Base-by-base conservation (phyloP, 2,888 invertebrate genomes). In the Lottia gigantea region DNA sequence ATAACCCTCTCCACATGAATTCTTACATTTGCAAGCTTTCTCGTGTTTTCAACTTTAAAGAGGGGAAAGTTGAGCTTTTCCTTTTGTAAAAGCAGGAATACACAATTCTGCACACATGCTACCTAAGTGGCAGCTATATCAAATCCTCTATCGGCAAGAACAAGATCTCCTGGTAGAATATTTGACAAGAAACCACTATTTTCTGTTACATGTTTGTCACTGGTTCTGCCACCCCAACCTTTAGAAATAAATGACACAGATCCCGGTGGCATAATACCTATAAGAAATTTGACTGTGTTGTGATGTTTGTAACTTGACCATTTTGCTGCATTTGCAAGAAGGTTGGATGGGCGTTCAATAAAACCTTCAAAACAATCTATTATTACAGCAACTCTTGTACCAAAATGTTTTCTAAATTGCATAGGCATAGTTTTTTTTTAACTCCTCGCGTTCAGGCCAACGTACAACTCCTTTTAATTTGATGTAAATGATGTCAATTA, bases 171-270 rank as follows among this genome's bases (percentile, higher is more conserved):
- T 31, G 74, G 76, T 0, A 73, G 40, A 16, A 78, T 61, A 15
- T 79, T 76, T 8, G 68, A 31, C 14, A 77, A 46, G 61, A 77
- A 61, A 15, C 74, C 75, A 70, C 71, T 75, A 46, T 75, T 55
- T 70, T 82, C 80, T 40, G 79, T 80, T 12, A 82, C 72, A 55
- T 72, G 67, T 67, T 81, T 81, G 66, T 82, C 81, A 74, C 74
- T 76, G 1, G 71, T 66, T 47, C 77, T 55, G 1, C 78, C 82
- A 65, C 78, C 80, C 78, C 76, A 82, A n/a, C 67, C 78, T 55
- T 74, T 71, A 14, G 79, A 80, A 12, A 82, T 62, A 69, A 77
- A 82, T 14, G 71, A 71, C 23, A 79, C 71, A 19, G 49, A 55
- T 45, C 80, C 80, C 63, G 79, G 79, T 46, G 80, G 82, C 15